These are phyloP conservation scores for Hyalella azteca DNA, from an alignment of 2,888 invertebrate genomes.

Conservation along the genomic window DNA sequence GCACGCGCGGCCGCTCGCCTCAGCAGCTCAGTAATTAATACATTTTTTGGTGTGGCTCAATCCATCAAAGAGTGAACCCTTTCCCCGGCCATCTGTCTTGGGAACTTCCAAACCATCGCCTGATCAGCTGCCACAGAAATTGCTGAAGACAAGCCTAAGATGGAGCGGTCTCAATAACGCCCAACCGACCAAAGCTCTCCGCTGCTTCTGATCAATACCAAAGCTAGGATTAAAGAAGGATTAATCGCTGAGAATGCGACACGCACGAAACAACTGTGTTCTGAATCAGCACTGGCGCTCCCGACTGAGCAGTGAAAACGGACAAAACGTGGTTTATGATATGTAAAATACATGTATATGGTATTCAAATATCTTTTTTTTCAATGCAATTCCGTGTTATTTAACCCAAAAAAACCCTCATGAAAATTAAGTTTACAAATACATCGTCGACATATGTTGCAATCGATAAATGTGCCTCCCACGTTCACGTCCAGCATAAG, in stretches of 20 bases:
- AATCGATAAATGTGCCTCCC: too few relatives aligned
- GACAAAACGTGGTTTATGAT: too few relatives aligned
- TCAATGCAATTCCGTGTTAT: too few relatives aligned
- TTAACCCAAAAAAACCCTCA: too few relatives aligned
- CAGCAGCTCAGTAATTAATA: constrained; percentile 24
- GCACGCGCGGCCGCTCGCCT: constrained; percentile 6
- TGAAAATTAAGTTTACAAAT: too few relatives aligned
- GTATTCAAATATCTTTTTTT: too few relatives aligned
- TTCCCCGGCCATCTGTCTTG: constrained; percentile 31
- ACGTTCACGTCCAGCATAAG: too few relatives aligned
- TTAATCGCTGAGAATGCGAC: constrained; percentile 2
- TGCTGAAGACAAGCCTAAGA: constrained; percentile 34
- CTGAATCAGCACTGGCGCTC: too few relatives aligned
- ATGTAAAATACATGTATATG: too few relatives aligned
- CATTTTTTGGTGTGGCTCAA: constrained; percentile 35
- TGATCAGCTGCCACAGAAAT: constrained; percentile 37
- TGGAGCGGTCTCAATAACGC: constrained; percentile 35
- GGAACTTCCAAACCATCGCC: constrained; percentile 31
- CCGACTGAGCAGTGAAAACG: too few relatives aligned
- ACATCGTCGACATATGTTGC: too few relatives aligned
- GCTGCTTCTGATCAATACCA: constrained; percentile 15
- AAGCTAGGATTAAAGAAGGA: constrained; percentile 5
- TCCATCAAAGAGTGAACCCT: constrained; percentile 34
- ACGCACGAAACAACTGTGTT: constrained; percentile 4
- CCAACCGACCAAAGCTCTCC: background rate